Base-by-base conservation (phyloP, 2,113 vertebrate genomes). In the Scomber scombrus region DNA sequence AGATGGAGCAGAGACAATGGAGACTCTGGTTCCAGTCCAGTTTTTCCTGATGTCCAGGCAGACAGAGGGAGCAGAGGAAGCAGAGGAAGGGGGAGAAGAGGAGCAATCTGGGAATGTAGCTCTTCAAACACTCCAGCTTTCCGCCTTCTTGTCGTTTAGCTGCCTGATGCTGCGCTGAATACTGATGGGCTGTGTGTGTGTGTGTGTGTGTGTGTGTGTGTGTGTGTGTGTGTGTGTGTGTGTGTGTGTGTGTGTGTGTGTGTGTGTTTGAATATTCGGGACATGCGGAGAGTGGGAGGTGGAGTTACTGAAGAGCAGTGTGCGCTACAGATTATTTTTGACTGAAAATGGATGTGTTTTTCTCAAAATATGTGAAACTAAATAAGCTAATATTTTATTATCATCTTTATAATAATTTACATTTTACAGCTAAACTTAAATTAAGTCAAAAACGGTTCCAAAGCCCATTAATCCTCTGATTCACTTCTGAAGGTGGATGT, bases 161-260 rank as follows among this genome's bases (percentile, higher is more conserved):
- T 67, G 73, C 72, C 76, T 75, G 83, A 86, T 45, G 84, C 88
- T 84, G 82, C 78, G 46, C 65, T 80, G 89, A 91, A 93, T 91
- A 89, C 88, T 89, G 88, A 93, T 92, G 66, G 72, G 68, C 76
- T 81, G 23, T 26, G 3, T 26, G 23, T 26, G 23, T 26, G 23
- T 26, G 23, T 26, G 23, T 2, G 62, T 58, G 47, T 43, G 43
- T 40, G 6, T 23, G 2, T 55, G 71, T 66, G 43, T 16, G 26
- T 26, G 23, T 26, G 3, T 26, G 23, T 26, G 23, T 26, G 23
- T 26, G 23, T 26, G 23, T 2, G 62, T 58, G 47, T 43, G 43
- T 40, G 6, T 23, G 2, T 55, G 71, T 66, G 43, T 16, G 26
- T 34, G 52, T 60, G 19, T 34, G 26, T 51, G 40, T 43, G 26